These are phyloP conservation scores for Leptopilina drosophilae DNA, from an alignment of 2,888 invertebrate species.

Conservation along the genomic window DNA sequence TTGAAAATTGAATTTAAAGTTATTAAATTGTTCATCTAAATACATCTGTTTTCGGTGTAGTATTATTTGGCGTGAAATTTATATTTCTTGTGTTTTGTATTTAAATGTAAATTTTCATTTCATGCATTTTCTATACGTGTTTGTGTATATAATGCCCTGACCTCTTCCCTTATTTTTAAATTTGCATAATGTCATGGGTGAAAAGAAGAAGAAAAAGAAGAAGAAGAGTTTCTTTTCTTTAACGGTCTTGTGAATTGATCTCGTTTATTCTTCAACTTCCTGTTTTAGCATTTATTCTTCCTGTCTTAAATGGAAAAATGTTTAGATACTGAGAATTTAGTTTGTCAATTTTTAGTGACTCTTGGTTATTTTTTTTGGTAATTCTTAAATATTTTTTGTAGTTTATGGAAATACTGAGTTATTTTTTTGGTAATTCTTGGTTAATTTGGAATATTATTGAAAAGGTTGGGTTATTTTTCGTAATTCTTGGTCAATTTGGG, in stretches of 20 bases:
- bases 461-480: too few relatives aligned
- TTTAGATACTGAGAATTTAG: neutral
- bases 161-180: neutral
- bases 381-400: too few relatives aligned
- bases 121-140: neutral
- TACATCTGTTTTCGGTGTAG: neutral
- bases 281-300: neutral
- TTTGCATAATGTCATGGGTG: slow-evolving; percentile 35
- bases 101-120: slow-evolving; percentile 33
- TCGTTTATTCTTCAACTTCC: slow-evolving; percentile 11
- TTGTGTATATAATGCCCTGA: neutral
- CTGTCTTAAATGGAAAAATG: slow-evolving; percentile 3
- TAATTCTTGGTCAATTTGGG: too few relatives aligned
- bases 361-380: too few relatives aligned
- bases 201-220: neutral
- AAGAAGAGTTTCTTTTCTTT: slow-evolving; percentile 27
- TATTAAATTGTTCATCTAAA: neutral
- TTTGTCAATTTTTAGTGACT: too few relatives aligned
- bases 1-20: neutral
- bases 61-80: too few relatives aligned
- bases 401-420: too few relatives aligned
- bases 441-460: too few relatives aligned
- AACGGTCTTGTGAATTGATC: slow-evolving; percentile 1
- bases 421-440: too few relatives aligned
- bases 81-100: neutral